phyloP scores from a whole-genome alignment of 2,888 invertebrate genomes.

The Furcula furcula region DNA sequence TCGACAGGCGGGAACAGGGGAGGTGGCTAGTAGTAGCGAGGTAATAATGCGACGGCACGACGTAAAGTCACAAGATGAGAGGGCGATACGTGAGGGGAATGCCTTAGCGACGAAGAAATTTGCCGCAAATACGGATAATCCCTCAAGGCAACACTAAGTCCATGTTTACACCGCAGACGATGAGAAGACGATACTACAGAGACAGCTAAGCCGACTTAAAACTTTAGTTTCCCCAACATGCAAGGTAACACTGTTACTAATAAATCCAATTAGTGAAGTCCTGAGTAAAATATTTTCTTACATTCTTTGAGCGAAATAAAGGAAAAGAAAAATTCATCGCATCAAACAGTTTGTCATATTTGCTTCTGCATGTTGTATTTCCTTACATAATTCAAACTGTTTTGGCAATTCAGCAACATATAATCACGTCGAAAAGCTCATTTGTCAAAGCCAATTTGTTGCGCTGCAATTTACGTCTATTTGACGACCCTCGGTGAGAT shows the following conservation, averaged over 20 bases:
- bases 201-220: conserved; percentile 30
- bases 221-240: conserved; percentile 22
- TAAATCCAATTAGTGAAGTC: background rate
- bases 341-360: background rate
- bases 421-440: conserved; percentile 17
- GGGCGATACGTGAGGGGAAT: conserved; percentile 69
- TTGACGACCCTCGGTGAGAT: conserved; percentile 14
- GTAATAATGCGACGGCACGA: conserved; percentile 70
- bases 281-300: background rate
- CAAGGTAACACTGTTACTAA: conserved; percentile 11
- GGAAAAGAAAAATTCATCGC: background rate
- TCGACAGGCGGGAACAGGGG: conserved; percentile 38
- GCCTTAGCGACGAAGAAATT: conserved; percentile 36
- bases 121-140: conserved; percentile 62
- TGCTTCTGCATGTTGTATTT: background rate
- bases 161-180: conserved; percentile 51
- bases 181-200: conserved; percentile 29
- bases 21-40: conserved; percentile 66
- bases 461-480: conserved; percentile 28
- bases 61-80: conserved; percentile 68
- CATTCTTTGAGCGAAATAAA: background rate
- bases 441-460: conserved; percentile 31
- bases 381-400: background rate
- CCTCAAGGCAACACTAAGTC: conserved; percentile 53
- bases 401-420: background rate